Conservation (phyloP, 1,140 invertebrate species). For the Apis dorsata region DNA sequence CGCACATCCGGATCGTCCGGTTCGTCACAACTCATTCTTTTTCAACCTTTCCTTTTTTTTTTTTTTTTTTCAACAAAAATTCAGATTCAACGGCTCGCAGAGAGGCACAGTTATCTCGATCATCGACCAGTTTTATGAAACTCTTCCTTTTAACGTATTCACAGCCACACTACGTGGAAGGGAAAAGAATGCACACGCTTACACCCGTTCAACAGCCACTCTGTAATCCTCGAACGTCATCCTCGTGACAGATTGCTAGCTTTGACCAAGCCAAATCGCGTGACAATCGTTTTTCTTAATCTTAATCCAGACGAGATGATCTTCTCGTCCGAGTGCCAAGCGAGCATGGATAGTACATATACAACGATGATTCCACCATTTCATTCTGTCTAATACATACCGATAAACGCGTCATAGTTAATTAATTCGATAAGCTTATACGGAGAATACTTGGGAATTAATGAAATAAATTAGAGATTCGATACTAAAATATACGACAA, state of each 20-base stretch:
- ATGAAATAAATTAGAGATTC: too few species aligned
- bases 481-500: too few species aligned
- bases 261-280: conserved; percentile 50
- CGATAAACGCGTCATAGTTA: neutral
- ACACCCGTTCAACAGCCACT: conserved; percentile 21
- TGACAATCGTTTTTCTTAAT: conserved; percentile 56
- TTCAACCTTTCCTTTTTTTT: too few species aligned
- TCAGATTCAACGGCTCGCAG: too few species aligned
- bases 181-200: neutral
- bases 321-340: neutral
- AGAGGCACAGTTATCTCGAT: conserved; percentile 26
- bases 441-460: too few species aligned
- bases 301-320: conserved; percentile 7
- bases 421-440: conserved; percentile 26
- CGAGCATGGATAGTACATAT: neutral
- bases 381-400: neutral
- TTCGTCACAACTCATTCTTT: neutral
- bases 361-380: neutral
- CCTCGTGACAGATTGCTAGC: conserved; percentile 54
- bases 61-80: too few species aligned
- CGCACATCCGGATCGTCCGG: neutral
- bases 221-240: conserved; percentile 63
- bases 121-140: conserved; percentile 36
- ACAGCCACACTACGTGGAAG: neutral
- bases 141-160: conserved; percentile 24